Base-by-base conservation (phyloP, 1,140 invertebrate genomes). In the Pogonomyrmex barbatus region DNA sequence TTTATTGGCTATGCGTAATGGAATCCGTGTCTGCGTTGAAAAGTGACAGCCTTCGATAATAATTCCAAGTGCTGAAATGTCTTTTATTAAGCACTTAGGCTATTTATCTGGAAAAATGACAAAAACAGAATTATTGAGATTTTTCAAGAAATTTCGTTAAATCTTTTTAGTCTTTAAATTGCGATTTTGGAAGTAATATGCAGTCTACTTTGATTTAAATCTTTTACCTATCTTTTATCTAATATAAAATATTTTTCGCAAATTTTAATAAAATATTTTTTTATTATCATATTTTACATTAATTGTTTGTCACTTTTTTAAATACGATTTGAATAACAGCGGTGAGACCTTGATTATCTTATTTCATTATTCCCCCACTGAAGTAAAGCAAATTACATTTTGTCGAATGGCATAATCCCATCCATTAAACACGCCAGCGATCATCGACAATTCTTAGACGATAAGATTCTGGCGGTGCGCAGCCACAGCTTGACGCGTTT, bases 1-100 rank as follows among this genome's bases (percentile, higher is more conserved):
- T 83, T 82, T 73, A 83, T 83, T 73, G 68, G 65, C 50, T 56
- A n/a, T 30, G 36, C 50, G 42, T 36, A 60, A 82, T 73, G 42
- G 52, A 82, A 82, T 42, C 45, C 68, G 10, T 45, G 45, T 24
- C 8, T 10, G 52, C 24, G 60, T 42, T 68, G 8, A 9, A 58
- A 45, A 42, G 10, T 70, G 9, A 33, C 68, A 3, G 6, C 5
- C 4, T 9, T 36, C 30, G 12, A 67, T 76, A 10, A 60, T 67
- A 14, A 78, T 78, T 78, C 12, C 0, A 50, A 10, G 1, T 52
- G 8, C 4, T 39, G 14, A 39, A 12, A 42, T 63, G 30, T 30
- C 6, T 67, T 67, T 52, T 14, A 17, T 52, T n/a, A 30, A 3
- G 14, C 12, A 33, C 12, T 12, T 75, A 30, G 24, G 2, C 30